Base-by-base conservation (phyloP, 2,797 vertebrate genomes). In the Sebastes nivosus region DNA sequence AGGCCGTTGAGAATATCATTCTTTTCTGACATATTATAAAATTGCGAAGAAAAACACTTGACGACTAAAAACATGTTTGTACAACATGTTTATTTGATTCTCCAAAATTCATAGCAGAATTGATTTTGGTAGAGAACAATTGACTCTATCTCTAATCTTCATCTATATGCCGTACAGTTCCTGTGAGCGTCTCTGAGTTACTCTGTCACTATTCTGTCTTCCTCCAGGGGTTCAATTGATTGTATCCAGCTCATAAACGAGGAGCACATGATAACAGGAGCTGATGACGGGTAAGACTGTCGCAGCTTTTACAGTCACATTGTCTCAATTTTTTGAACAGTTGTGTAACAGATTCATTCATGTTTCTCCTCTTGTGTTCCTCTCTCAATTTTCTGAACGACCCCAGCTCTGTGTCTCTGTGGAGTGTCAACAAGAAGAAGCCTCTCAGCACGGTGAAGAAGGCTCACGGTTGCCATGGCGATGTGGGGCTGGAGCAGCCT, bases 231-330 rank as follows among this genome's bases (percentile, higher is more conserved):
- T 55, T 99, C 98, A 10, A 98, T 99, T 0, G 98, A 99, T 88
- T 99, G 97, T 54, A 90, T 99, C 75, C 98, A 99, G 89, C 97
- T 99, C 20, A 98, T 99, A 91, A 99, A 99, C 0, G 99, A 99
- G 92, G 98, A 99, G 71, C 96, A 99, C 90, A 98, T 99, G 97
- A 94, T 99, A 72, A 97, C 98, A 0, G 98, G 98, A 1, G 97
- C 97, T 0, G 98, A 99, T 2, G 98, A 99, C 0, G 98, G 99
- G 99, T 99, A 84, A 95, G 96, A 46, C 57, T 4, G 4, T 14
- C 3, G 8, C 25, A 29, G 20, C 68, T 57, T 72, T 61, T 38
- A 10, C 25, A 30, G 50, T 50, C 16, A 4, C 6, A 5, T 25
- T 27, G 10, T 20, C 16, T 42, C 0, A 6, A 2, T 8, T 55